phyloP scores from a whole-genome alignment of 2,888 invertebrate species.

The Drosophila antonietae region DNA sequence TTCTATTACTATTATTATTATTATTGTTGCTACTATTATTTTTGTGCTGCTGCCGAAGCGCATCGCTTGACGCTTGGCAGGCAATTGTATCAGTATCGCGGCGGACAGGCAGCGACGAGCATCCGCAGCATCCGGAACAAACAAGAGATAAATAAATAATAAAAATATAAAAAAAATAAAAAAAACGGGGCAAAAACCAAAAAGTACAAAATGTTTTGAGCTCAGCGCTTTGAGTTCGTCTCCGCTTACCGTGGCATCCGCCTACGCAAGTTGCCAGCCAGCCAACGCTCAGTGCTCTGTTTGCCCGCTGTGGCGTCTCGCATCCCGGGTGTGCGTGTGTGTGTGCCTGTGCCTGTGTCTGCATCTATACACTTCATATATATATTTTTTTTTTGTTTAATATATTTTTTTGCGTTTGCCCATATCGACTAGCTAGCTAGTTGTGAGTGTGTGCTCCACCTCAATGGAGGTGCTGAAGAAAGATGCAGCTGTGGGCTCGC shows the following conservation, averaged over 20 bases:
- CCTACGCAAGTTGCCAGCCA: constrained; percentile 2
- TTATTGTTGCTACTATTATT: constrained; percentile 15
- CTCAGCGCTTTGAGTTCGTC: constrained; percentile 13
- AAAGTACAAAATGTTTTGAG: constrained; percentile 33
- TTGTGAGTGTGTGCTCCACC: constrained; percentile 25
- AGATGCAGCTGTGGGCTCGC: constrained; percentile 84
- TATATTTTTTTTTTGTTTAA: background rate
- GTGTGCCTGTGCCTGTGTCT: constrained; percentile 10
- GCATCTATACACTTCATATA: constrained; percentile 9
- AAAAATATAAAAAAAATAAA: background rate
- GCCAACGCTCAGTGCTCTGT: constrained; percentile 6
- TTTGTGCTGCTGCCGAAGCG: constrained; percentile 21
- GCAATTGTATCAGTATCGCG: constrained; percentile 60
- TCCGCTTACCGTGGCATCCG: constrained; percentile 16
- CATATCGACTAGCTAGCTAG: constrained; percentile 12
- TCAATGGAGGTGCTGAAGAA: constrained; percentile 81
- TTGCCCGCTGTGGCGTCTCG: constrained; percentile 10
- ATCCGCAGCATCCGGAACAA: constrained; percentile 47
- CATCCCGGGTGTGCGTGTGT: constrained; percentile 5
- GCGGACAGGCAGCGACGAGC: constrained; percentile 65
- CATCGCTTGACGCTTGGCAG: constrained; percentile 23
- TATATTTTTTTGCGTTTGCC: constrained; percentile 16
- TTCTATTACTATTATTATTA: background rate
- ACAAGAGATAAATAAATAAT: constrained; percentile 6
- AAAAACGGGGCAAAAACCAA: background rate